Percentiles rank a stretch among this genome's conserved stretches.
Conservation (phyloP, 2,888 invertebrate species). For the Oscheius myriophilus region DNA sequence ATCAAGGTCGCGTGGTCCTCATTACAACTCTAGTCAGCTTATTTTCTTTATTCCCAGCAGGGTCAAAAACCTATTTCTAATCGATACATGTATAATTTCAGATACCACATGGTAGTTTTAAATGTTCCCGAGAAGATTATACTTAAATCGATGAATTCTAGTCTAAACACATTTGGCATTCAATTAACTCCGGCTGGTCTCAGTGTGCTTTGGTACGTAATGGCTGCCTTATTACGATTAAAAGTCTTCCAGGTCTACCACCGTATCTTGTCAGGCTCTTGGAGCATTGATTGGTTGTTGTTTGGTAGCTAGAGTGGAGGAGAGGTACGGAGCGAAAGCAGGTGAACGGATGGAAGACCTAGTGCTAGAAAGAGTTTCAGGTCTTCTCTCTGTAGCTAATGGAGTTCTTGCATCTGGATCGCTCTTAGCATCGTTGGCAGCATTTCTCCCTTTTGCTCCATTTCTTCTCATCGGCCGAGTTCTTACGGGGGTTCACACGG, state of each 20-base stretch:
- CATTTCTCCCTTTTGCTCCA: constrained; percentile 45
- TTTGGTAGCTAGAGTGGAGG: constrained; percentile 40
- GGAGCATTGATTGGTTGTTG: constrained; percentile 62
- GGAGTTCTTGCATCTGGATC: constrained; percentile 38
- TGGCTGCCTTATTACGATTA: background rate
- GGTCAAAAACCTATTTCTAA: constrained; percentile 24
- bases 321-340: constrained; percentile 45
- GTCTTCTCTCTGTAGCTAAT: constrained; percentile 44
- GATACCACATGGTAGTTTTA: constrained; percentile 62
- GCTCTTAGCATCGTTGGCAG: constrained; percentile 37
- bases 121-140: constrained; percentile 62
- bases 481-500: constrained; percentile 53
- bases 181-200: constrained; percentile 30
- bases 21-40: constrained; percentile 41
- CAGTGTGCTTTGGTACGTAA: constrained; percentile 50
- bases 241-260: constrained; percentile 51
- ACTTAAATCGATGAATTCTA: constrained; percentile 42
- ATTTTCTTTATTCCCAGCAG: constrained; percentile 53
- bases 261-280: constrained; percentile 58
- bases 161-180: constrained; percentile 40
- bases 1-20: constrained; percentile 52
- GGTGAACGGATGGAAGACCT: constrained; percentile 18
- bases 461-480: constrained; percentile 48
- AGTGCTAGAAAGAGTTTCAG: background rate
- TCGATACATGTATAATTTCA: constrained; percentile 30